Evolutionary conservation across 2,888 invertebrate genomes (phyloP), one percentile per base, ranked within the genome.

Genomic region (Germaria angustata): DNA sequence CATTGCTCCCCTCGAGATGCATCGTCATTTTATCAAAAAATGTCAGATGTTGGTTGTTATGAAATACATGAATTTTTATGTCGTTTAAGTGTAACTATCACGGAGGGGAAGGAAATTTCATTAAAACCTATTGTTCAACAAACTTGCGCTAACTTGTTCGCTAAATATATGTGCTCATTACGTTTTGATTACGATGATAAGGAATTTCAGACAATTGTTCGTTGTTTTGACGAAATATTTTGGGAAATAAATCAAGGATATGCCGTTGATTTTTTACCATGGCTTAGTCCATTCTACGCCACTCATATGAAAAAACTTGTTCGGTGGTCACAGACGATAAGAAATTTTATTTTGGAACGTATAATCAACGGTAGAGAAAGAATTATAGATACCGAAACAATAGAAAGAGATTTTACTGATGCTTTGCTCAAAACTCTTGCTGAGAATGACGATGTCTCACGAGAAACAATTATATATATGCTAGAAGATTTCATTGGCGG

Each of bases 201-300:
- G 0, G 94, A 94, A 17, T 97, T 96, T 91, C 92, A 92, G 59
- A 92, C 92, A 75, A 92, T 95, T 6, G 95, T 96, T 0, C 92
- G 94, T 24, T 93, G 93, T 76, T 97, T 97, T 89, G 97, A 97
- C 86, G 95, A 95, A 86, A 96, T 97, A 65, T 97, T 97, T 92
- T 96, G 96, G 95, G 97, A 97, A 88, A 96, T 97, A 84, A 97
- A 97, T 89, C 96, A 96, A 87, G 96, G 96, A 0, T 96, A 96
- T 89, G 95, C 96, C 0, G 93, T 97, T 0, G 97, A 97, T 87
- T 97, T 97, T 87, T 88, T 97, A 22, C 97, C 97, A 0, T 96
- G 95, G 95, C 90, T 97, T 0, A 92, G 93, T 0, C 96, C 96
- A 0, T 93, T 96, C 80, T 96, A 96, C 89, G 91, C 91, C 2